A percentile compares a stretch with the other conserved stretches of the same genome.
phyloP scores from a whole-genome alignment of 2,888 invertebrate genomes.

The Drosophila infuscata region DNA sequence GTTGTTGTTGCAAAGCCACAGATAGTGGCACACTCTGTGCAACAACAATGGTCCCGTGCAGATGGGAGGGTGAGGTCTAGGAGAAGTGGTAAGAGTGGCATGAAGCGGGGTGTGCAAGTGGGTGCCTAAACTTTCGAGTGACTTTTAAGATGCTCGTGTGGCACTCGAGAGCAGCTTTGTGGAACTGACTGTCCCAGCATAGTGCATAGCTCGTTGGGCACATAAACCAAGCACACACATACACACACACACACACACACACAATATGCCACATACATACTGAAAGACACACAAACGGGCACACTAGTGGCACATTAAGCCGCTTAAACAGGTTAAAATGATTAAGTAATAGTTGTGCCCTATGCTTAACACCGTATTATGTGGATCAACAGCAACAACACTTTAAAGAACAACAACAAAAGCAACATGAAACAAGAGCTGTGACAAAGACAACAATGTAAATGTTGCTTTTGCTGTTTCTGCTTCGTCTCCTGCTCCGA shows the following conservation, averaged over 20 bases:
- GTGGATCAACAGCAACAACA: slow-evolving; percentile 52
- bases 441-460: slow-evolving; percentile 38
- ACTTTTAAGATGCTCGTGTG: slow-evolving; percentile 63
- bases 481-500: not conserved
- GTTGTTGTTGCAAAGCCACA: slow-evolving; percentile 46
- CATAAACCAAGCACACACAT: slow-evolving; percentile 15
- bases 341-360: slow-evolving; percentile 76
- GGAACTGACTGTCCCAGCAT: slow-evolving; percentile 33
- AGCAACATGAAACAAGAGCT: slow-evolving; percentile 27
- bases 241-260: slow-evolving; percentile 6
- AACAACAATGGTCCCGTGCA: slow-evolving; percentile 34
- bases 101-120: slow-evolving; percentile 10
- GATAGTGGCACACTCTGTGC: slow-evolving; percentile 63
- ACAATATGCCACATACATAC: not conserved
- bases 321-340: slow-evolving; percentile 77
- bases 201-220: slow-evolving; percentile 14
- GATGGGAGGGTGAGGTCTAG: not conserved
- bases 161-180: slow-evolving; percentile 56
- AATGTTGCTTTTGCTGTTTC: slow-evolving; percentile 6
- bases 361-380: slow-evolving; percentile 67
- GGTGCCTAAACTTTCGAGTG: slow-evolving; percentile 57
- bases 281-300: slow-evolving; percentile 6
- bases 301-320: slow-evolving; percentile 68
- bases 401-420: slow-evolving; percentile 17
- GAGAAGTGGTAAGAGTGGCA: not conserved